Conservation (phyloP, 2,888 invertebrate species). For the Steinernema carpocapsae region DNA sequence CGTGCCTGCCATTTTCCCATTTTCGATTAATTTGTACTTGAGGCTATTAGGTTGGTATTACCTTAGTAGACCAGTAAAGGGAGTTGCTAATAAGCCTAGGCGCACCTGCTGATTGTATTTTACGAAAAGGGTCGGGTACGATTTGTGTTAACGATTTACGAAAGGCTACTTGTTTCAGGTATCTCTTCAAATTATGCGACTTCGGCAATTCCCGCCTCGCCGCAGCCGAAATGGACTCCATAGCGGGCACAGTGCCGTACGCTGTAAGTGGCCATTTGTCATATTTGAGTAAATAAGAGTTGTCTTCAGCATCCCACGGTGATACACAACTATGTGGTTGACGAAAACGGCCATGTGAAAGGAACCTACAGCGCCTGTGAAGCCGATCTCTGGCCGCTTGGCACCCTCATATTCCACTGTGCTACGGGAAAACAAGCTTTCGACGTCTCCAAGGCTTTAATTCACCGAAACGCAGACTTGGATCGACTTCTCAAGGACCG, state of each 20-base stretch:
- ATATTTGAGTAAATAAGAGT: not conserved
- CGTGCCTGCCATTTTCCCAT: too few relatives aligned
- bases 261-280: not conserved
- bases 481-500: not conserved
- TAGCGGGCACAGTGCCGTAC: conserved; percentile 3
- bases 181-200: conserved; percentile 15
- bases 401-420: conserved; percentile 1
- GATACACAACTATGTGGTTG: not conserved
- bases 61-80: too few relatives aligned
- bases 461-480: conserved; percentile 1
- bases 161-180: too few relatives aligned
- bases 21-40: too few relatives aligned
- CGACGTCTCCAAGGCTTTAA: not conserved
- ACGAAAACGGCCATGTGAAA: not conserved
- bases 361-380: not conserved
- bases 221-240: conserved; percentile 13
- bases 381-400: not conserved
- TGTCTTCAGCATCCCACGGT: not conserved
- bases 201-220: conserved; percentile 3
- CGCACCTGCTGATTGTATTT: too few relatives aligned
- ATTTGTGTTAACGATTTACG: too few relatives aligned
- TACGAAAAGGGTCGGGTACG: too few relatives aligned
- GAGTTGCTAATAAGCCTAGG: too few relatives aligned
- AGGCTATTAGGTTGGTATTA: too few relatives aligned
- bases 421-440: conserved; percentile 10